Conservation (phyloP, 2,113 vertebrate species). For the Scopus umbretta region DNA sequence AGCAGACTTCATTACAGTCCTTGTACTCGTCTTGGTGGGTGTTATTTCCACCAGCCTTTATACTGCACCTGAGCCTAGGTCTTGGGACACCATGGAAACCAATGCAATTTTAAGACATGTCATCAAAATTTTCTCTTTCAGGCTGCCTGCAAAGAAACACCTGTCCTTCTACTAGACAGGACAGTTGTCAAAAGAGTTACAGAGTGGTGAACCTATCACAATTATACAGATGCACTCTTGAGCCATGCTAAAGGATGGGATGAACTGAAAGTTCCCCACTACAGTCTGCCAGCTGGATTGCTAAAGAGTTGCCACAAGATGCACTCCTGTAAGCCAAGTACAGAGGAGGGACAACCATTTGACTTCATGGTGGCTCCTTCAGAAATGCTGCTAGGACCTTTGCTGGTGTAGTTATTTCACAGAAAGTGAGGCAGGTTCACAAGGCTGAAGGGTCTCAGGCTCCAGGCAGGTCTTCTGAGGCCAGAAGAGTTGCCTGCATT, state of each 20-base stretch:
- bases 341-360: background rate
- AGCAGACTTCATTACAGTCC: background rate
- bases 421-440: rapidly evolving
- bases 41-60: background rate
- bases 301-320: background rate
- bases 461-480: background rate
- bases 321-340: background rate
- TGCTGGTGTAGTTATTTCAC: background rate
- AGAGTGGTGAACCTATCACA: background rate
- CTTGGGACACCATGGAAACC: background rate
- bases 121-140: background rate
- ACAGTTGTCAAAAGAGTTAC: background rate
- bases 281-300: background rate
- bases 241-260: background rate
- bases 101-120: background rate
- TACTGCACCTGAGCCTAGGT: background rate
- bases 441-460: background rate
- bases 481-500: background rate
- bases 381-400: background rate
- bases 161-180: background rate
- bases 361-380: background rate
- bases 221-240: background rate
- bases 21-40: background rate
- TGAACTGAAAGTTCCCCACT: background rate
- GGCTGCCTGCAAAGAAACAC: background rate